Percentiles rank a stretch among this genome's conserved stretches.
phyloP scores from a whole-genome alignment of 2,797 vertebrate genomes.

The Pangasius sanitwongsei region DNA sequence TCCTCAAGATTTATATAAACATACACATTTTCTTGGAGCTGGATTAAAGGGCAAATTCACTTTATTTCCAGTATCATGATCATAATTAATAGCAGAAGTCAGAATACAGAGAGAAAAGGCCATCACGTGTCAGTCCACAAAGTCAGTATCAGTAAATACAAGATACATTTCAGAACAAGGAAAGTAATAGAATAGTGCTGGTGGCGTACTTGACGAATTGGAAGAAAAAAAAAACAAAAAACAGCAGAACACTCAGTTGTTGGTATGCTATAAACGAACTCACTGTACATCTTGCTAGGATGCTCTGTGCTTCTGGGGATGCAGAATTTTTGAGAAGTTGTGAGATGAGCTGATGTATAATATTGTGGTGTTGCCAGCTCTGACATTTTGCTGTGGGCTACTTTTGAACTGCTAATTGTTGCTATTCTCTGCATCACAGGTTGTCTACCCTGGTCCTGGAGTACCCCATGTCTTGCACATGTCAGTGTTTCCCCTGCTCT shows the following conservation, averaged over 20 bases:
- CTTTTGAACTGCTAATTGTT: constrained; percentile 16
- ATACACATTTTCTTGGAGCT: neutral
- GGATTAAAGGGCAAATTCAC: neutral
- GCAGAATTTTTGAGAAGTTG: neutral
- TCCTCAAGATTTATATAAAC: neutral
- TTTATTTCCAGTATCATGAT: neutral
- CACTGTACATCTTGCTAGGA: neutral
- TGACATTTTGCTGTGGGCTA: constrained; percentile 1
- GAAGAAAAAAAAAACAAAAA: neutral
- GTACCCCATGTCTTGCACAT: neutral
- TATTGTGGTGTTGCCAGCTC: neutral
- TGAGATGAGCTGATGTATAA: neutral
- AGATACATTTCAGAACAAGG: neutral
- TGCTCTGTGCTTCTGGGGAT: neutral
- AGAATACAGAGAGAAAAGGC: neutral
- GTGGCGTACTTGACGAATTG: neutral
- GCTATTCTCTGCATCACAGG: neutral
- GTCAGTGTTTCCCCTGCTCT: neutral
- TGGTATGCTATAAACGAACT: neutral
- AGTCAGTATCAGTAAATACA: neutral
- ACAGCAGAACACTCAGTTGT: neutral
- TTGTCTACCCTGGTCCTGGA: neutral
- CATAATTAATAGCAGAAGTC: neutral
- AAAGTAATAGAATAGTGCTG: neutral
- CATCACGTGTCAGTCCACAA: neutral